A percentile compares a stretch with the other conserved stretches of the same genome.
phyloP scores from a whole-genome alignment of 2,888 invertebrate genomes.

The Drosophila mimica region DNA sequence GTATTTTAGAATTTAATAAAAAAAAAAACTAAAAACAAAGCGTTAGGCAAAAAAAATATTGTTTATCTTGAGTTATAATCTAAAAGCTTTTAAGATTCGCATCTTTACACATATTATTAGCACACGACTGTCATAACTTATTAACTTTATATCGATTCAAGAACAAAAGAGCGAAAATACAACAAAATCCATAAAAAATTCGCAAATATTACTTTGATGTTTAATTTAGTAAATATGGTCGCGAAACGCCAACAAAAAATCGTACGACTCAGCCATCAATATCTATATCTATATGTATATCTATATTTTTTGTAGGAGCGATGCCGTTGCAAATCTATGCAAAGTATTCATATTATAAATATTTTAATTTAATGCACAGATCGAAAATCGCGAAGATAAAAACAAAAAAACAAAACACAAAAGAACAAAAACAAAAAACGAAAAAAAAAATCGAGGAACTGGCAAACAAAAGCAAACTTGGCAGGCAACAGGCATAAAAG shows the following conservation, averaged over 20 bases:
- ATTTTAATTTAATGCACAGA: slow-evolving; percentile 73
- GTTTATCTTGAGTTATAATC: neutral
- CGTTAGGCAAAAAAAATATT: neutral
- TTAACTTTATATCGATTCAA: neutral
- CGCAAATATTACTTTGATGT: slow-evolving; percentile 1
- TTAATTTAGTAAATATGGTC: neutral
- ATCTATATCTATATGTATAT: slow-evolving; percentile 13
- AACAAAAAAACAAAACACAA: slow-evolving; percentile 9
- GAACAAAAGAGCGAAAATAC: neutral
- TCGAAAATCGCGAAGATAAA: slow-evolving; percentile 35
- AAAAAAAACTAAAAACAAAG: neutral
- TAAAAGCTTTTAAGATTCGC: neutral
- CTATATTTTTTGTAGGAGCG: slow-evolving; percentile 3
- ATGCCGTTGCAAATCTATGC: slow-evolving; percentile 35
- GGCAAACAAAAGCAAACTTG: slow-evolving; percentile 67
- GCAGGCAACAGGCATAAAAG: slow-evolving; percentile 78
- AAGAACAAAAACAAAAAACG: neutral
- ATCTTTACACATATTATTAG: neutral
- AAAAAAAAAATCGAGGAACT: slow-evolving; percentile 38
- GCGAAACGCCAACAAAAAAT: neutral
- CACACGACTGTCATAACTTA: neutral
- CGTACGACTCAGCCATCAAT: slow-evolving; percentile 4
- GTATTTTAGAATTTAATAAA: neutral
- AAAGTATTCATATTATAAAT: slow-evolving; percentile 51
- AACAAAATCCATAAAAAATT: neutral